Conservation (phyloP, 2,888 invertebrate species). For the Autographa pulchrina region DNA sequence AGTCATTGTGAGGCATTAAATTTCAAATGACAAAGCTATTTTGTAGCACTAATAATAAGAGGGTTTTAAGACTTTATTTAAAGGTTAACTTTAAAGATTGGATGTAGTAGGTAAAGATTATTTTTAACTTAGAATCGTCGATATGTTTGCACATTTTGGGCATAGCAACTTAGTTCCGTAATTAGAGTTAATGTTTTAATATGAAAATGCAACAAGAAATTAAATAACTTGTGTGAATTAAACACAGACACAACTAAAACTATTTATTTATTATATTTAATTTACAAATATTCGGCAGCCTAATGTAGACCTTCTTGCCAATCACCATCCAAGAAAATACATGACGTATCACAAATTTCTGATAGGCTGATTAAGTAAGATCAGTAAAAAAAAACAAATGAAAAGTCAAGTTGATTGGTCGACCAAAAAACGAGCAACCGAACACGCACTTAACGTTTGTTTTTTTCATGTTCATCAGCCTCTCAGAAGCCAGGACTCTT, state of each 20-base stretch:
- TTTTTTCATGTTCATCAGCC: not conserved
- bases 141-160: too few relatives aligned
- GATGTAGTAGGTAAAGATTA: too few relatives aligned
- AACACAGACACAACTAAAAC: not conserved
- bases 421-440: too few relatives aligned
- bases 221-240: too few relatives aligned
- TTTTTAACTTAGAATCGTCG: too few relatives aligned
- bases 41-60: not conserved
- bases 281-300: not conserved
- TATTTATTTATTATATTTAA: not conserved
- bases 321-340: not conserved
- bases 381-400: too few relatives aligned
- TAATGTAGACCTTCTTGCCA: not conserved
- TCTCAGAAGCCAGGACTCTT: conserved; percentile 6
- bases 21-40: conserved; percentile 5
- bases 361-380: too few relatives aligned
- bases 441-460: not conserved
- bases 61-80: not conserved
- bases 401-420: too few relatives aligned
- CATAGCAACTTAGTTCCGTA: too few relatives aligned
- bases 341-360: too few relatives aligned
- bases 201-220: too few relatives aligned
- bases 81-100: not conserved
- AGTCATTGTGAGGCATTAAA: conserved; percentile 17
- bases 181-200: too few relatives aligned